Evolutionary conservation across 2,113 vertebrate species (phyloP).

Genomic region (Pygathrix nemaeus): DNA sequence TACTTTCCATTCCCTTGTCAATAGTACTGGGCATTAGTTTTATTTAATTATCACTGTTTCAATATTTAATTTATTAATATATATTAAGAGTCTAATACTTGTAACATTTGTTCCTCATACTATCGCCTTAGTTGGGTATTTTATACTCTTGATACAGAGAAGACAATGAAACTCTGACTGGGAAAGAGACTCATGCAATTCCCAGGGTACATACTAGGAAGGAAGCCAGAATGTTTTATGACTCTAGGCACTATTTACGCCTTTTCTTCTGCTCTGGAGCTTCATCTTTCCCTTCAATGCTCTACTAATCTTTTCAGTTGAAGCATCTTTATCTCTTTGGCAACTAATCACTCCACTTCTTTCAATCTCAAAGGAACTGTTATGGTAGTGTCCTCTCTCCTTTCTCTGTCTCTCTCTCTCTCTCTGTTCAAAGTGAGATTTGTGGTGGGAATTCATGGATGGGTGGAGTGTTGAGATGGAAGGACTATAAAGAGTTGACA

Average conservation of each 20-base stretch:
- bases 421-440: neutral
- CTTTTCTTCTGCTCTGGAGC: neutral
- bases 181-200: neutral
- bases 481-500: neutral
- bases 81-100: neutral
- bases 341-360: neutral
- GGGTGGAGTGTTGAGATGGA: neutral
- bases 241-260: rapidly evolving
- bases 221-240: neutral
- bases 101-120: neutral
- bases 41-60: neutral
- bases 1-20: neutral
- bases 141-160: neutral
- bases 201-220: neutral
- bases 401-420: too few species aligned
- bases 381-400: neutral
- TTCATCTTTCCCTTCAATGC: neutral
- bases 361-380: neutral
- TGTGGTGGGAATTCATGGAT: neutral
- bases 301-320: neutral
- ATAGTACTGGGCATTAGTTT: neutral
- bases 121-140: neutral
- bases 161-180: neutral
- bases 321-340: neutral
- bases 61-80: constrained; percentile 1